Evolutionary conservation across 2,113 vertebrate species (phyloP).

Genomic region (Monopterus albus): DNA sequence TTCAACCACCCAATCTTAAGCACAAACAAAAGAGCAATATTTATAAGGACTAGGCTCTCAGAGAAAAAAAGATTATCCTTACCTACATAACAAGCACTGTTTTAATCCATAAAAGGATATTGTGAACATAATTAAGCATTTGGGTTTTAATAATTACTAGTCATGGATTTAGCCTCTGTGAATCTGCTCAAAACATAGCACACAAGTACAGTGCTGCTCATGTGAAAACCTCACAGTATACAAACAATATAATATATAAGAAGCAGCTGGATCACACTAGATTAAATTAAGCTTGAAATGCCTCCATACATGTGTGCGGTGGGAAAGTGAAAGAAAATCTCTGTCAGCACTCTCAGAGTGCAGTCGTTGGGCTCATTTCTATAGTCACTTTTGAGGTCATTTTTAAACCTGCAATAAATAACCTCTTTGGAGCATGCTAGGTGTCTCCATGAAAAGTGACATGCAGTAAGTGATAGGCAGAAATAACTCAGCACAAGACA

Average conservation of each 20-base stretch:
- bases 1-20: conserved; percentile 17
- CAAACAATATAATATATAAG: not conserved
- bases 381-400: not conserved
- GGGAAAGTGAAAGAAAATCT: not conserved
- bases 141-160: conserved; percentile 50
- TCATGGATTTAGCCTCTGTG: conserved; percentile 41
- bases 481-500: conserved; percentile 1
- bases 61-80: conserved; percentile 60
- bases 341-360: too few species aligned
- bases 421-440: not conserved
- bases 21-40: conserved; percentile 65
- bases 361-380: too few species aligned
- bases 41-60: conserved; percentile 65
- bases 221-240: not conserved
- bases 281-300: conserved; percentile 1
- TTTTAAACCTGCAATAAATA: too few species aligned
- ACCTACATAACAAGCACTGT: conserved; percentile 55
- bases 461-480: not conserved
- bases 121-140: conserved; percentile 41
- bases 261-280: not conserved
- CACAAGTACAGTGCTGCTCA: conserved; percentile 9
- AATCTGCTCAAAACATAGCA: conserved; percentile 37
- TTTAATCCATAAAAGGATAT: conserved; percentile 69
- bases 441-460: conserved; percentile 9
- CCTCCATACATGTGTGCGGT: not conserved